These are phyloP conservation scores for Cheilosia vernalis DNA, from an alignment of 2,888 invertebrate species.

Conservation along the genomic window DNA sequence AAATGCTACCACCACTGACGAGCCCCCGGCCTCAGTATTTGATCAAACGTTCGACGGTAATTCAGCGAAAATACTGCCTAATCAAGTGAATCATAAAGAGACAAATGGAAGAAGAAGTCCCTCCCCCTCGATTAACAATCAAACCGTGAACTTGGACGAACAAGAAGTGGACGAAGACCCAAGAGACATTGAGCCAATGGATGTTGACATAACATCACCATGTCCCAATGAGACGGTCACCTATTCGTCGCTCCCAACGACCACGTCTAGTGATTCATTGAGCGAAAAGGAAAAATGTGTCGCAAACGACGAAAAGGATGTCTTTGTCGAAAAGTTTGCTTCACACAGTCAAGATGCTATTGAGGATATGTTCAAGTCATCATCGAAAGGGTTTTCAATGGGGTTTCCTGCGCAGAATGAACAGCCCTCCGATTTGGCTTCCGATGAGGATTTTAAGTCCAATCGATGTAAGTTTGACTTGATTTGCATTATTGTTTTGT, in stretches of 20 bases:
- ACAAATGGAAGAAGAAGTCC: constrained; percentile 4
- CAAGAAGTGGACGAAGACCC: constrained; percentile 19
- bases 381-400: constrained; percentile 58
- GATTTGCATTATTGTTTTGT: constrained; percentile 33
- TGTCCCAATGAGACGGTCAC: constrained; percentile 72
- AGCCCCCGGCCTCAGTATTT: neutral
- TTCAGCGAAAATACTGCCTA: constrained; percentile 1
- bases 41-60: constrained; percentile 56
- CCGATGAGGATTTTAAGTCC: constrained; percentile 74
- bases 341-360: constrained; percentile 75
- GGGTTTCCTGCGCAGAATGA: constrained; percentile 30
- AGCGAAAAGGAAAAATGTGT: constrained; percentile 80
- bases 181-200: constrained; percentile 78
- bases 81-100: neutral
- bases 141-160: constrained; percentile 57
- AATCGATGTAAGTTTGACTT: constrained; percentile 75
- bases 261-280: constrained; percentile 28
- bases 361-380: constrained; percentile 78
- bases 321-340: constrained; percentile 79
- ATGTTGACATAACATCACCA: constrained; percentile 77
- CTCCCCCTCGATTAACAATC: constrained; percentile 49
- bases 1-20: constrained; percentile 32
- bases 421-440: constrained; percentile 51
- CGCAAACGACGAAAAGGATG: constrained; percentile 80
- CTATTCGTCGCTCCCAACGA: constrained; percentile 72